These are phyloP conservation scores for Lota lota DNA, from an alignment of 2,113 vertebrate species.

Conservation along the genomic window DNA sequence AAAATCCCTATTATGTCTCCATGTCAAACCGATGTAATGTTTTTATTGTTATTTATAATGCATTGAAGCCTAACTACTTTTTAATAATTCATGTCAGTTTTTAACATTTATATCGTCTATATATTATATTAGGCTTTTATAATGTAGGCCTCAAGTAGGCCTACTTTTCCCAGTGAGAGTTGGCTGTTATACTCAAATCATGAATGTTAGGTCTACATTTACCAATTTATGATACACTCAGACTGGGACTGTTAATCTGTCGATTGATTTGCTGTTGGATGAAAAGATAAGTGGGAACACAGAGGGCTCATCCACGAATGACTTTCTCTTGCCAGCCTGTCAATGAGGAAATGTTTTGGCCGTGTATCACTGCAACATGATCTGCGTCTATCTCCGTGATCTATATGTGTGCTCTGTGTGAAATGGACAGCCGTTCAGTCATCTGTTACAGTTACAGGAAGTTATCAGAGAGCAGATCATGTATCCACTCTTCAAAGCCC, in stretches of 20 bases:
- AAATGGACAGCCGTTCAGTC: neutral
- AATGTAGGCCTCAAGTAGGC: too few relatives aligned
- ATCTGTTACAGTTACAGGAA: neutral
- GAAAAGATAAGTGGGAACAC: constrained; percentile 42
- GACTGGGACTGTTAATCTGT: constrained; percentile 18
- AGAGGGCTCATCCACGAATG: constrained; percentile 1
- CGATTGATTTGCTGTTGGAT: constrained; percentile 39
- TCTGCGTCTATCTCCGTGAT: neutral
- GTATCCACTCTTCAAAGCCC: neutral
- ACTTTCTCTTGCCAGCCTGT: constrained; percentile 9
- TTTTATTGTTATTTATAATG: too few relatives aligned
- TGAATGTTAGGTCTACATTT: too few relatives aligned
- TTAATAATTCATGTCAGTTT: too few relatives aligned
- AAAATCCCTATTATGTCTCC: too few relatives aligned
- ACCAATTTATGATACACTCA: too few relatives aligned
- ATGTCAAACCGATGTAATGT: too few relatives aligned
- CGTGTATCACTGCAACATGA: constrained; percentile 31
- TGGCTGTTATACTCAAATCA: too few relatives aligned
- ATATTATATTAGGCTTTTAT: too few relatives aligned
- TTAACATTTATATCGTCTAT: too few relatives aligned
- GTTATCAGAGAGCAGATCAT: neutral
- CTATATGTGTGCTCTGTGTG: neutral
- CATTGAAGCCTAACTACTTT: too few relatives aligned
- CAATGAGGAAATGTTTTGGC: constrained; percentile 37
- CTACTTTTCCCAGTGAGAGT: too few relatives aligned